phyloP scores from a whole-genome alignment of 2,797 vertebrate genomes.

The Merluccius polli region DNA sequence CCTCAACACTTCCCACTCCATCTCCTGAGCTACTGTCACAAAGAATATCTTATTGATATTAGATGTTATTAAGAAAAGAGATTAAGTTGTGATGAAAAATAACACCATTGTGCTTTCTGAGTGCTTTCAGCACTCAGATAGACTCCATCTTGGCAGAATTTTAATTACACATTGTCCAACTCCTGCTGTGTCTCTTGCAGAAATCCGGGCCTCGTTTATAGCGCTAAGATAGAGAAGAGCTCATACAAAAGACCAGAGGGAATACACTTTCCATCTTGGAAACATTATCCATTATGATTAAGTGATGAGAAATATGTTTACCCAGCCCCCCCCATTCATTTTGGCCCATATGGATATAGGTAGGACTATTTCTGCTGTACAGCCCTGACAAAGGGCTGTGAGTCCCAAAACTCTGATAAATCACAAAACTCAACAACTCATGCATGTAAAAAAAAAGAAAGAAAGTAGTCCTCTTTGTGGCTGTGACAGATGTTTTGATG shows the following conservation, averaged over 20 bases:
- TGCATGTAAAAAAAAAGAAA: background rate
- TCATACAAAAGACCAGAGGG: background rate
- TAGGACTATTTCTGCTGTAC: background rate
- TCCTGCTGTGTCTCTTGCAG: background rate
- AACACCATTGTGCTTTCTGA: background rate
- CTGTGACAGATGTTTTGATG: background rate
- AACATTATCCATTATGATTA: background rate
- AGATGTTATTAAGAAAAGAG: too few relatives aligned
- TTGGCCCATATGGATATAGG: background rate
- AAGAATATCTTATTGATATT: too few relatives aligned
- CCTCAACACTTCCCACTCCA: too few relatives aligned
- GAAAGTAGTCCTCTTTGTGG: background rate
- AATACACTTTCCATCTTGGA: background rate
- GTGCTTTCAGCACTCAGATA: background rate
- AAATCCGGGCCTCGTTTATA: background rate
- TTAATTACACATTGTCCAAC: background rate
- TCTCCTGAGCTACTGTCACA: too few relatives aligned
- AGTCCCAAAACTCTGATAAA: background rate
- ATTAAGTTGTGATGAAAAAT: too few relatives aligned
- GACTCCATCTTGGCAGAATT: background rate
- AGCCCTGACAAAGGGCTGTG: background rate
- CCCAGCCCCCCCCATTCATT: background rate
- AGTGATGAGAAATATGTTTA: constrained; percentile 2
- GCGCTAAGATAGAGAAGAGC: background rate
- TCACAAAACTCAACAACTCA: background rate